Conservation (phyloP, 1,140 invertebrate species). For the Campoletis sonorensis region DNA sequence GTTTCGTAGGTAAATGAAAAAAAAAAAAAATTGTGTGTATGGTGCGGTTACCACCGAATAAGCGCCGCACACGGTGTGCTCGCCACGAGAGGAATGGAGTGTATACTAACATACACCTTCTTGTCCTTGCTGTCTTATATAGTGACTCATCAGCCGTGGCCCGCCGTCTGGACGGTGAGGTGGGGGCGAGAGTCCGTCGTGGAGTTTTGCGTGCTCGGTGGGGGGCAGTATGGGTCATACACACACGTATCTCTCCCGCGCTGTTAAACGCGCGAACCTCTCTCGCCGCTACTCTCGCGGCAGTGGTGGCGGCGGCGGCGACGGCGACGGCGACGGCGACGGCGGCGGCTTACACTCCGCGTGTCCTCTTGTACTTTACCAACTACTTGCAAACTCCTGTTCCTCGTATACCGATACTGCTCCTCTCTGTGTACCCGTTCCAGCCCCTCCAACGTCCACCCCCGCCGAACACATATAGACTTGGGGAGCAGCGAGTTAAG, state of each 20-base stretch:
- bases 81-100: conserved; percentile 72
- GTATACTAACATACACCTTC: conserved; percentile 75
- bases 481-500: conserved; percentile 54
- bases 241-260: conserved; percentile 1
- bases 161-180: conserved; percentile 59
- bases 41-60: conserved; percentile 56
- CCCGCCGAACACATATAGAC: neutral
- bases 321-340: conserved; percentile 30
- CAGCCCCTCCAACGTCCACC: neutral
- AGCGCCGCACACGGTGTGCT: conserved; percentile 60
- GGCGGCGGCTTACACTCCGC: neutral
- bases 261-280: conserved; percentile 13
- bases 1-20: neutral
- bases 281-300: conserved; percentile 29
- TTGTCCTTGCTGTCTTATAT: conserved; percentile 77
- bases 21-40: conserved; percentile 12
- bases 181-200: conserved; percentile 48
- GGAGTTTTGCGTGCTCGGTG: conserved; percentile 40
- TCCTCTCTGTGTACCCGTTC: neutral
- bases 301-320: conserved; percentile 9
- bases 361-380: conserved; percentile 8
- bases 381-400: neutral
- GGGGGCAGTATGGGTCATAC: conserved; percentile 53
- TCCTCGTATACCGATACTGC: conserved; percentile 9
- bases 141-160: conserved; percentile 73